Percentiles rank a stretch among this genome's conserved stretches.
phyloP scores from a whole-genome alignment of 2,113 vertebrate species.

The Amazona vittata region DNA sequence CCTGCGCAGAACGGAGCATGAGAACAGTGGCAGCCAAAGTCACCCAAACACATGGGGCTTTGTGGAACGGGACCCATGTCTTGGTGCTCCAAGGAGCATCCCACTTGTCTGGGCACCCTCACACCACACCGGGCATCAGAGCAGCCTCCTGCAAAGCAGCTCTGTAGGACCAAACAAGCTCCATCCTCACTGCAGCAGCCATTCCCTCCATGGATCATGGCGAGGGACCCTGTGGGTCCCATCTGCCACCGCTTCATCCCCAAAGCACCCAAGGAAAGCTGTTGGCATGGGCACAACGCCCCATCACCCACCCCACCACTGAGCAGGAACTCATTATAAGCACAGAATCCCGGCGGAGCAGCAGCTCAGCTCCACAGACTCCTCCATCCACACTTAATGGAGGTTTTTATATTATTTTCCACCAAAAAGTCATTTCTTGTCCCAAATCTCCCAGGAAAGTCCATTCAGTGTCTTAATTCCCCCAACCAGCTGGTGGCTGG shows the following conservation, averaged over 20 bases:
- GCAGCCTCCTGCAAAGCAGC: neutral
- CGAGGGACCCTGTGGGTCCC: neutral
- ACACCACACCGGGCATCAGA: rapidly evolving
- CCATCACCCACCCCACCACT: neutral
- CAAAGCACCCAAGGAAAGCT: neutral
- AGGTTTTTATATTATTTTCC: neutral
- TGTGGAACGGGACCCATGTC: too few species aligned
- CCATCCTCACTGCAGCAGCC: neutral
- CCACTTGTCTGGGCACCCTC: neutral
- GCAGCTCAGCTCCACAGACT: neutral
- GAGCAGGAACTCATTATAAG: neutral
- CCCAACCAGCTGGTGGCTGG: neutral
- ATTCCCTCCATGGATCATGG: rapidly evolving
- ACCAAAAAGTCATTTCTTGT: neutral
- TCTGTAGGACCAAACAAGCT: rapidly evolving
- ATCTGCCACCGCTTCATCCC: neutral
- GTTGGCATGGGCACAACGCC: neutral
- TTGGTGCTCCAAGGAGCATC: rapidly evolving
- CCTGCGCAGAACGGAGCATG: neutral
- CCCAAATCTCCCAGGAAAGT: neutral
- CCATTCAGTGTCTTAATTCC: neutral
- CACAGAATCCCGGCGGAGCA: neutral
- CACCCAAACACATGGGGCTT: neutral
- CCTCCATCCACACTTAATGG: neutral
- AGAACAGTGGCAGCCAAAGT: too few species aligned